Evolutionary conservation across 1,140 invertebrate genomes (phyloP).

Genomic region (Drosophila leontia): DNA sequence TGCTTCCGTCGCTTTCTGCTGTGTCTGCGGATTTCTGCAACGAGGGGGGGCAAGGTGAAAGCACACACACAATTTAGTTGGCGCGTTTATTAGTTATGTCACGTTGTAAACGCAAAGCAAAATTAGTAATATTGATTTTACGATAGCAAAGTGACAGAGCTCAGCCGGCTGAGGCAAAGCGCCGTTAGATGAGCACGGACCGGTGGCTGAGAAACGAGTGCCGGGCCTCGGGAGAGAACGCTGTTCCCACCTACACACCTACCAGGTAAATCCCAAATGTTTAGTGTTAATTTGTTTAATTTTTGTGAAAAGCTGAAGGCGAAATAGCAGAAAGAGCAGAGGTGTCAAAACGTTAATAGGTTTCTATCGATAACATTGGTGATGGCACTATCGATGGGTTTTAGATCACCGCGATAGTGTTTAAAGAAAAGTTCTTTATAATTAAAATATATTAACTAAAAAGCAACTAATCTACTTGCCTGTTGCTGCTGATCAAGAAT

Average conservation of each 20-base stretch:
- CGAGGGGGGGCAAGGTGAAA: neutral
- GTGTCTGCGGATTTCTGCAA: constrained; percentile 35
- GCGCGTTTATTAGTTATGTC: constrained; percentile 66
- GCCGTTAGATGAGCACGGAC: too few relatives aligned
- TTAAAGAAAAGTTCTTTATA: neutral
- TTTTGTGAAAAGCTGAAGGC: constrained; percentile 7
- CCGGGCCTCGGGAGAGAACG: too few relatives aligned
- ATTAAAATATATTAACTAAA: too few relatives aligned
- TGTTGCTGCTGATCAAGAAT: too few relatives aligned
- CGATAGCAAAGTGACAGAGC: constrained; percentile 57
- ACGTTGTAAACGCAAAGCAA: constrained; percentile 65
- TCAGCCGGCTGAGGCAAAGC: constrained; percentile 3
- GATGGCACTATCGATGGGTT: neutral
- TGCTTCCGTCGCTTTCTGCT: constrained; percentile 34
- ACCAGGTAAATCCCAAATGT: constrained; percentile 25
- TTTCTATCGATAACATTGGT: neutral
- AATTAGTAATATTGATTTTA: constrained; percentile 81
- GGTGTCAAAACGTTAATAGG: neutral
- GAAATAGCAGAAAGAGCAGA: neutral
- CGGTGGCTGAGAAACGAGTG: neutral
- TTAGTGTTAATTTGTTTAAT: constrained; percentile 32
- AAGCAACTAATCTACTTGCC: too few relatives aligned
- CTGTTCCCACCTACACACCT: constrained; percentile 11
- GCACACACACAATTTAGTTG: constrained; percentile 12
- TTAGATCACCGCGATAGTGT: neutral